A percentile compares a stretch with the other conserved stretches of the same genome.
phyloP scores from a whole-genome alignment of 2,113 vertebrate species.

The Hemicordylus capensis region DNA sequence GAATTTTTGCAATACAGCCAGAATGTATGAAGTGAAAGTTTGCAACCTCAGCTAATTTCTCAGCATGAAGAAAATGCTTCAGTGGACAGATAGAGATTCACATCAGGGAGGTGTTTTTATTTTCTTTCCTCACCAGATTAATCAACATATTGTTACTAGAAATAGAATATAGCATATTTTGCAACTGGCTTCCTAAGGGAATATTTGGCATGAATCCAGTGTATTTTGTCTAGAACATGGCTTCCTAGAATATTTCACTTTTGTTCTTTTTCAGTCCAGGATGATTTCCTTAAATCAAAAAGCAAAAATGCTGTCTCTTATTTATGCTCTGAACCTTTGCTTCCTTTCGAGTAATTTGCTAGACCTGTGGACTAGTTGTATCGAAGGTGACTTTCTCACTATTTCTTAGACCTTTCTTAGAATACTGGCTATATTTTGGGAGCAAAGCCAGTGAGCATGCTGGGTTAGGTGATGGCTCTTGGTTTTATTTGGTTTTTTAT shows the following conservation, averaged over 20 bases:
- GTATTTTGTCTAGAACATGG: neutral
- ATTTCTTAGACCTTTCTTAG: neutral
- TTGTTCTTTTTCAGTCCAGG: neutral
- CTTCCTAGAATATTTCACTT: neutral
- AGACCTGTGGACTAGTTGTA: neutral
- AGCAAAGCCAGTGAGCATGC: neutral
- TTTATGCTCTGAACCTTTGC: neutral
- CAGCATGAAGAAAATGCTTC: neutral
- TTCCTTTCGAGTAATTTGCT: neutral
- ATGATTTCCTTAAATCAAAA: neutral
- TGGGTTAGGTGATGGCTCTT: conserved; percentile 19
- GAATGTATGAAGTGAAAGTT: neutral
- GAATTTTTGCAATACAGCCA: neutral
- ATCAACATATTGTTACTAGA: neutral
- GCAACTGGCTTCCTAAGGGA: neutral
- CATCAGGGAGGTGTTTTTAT: neutral
- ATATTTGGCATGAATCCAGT: neutral
- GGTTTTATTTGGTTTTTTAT: conserved; percentile 11
- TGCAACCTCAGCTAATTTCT: neutral
- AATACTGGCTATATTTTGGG: conserved; percentile 9
- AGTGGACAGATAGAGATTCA: neutral
- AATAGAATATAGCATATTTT: neutral
- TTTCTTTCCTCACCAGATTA: neutral
- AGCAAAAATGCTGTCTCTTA: no score
- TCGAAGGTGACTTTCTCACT: conserved; percentile 7